Conservation (phyloP, 2,113 vertebrate species). For the Turdus rufiventris region DNA sequence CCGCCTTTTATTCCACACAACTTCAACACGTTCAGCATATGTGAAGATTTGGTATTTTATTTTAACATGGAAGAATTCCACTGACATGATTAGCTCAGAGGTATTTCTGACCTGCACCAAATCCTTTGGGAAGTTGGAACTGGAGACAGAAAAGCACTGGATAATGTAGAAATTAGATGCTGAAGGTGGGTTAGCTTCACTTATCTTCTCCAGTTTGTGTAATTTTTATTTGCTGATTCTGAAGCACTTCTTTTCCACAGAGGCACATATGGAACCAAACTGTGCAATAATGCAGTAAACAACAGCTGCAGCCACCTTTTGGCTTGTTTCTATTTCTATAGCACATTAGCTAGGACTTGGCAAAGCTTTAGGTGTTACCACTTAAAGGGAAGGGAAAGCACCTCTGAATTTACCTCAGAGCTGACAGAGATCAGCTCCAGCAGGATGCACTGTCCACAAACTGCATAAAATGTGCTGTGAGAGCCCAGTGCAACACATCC, state of each 20-base stretch:
- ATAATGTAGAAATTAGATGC: background rate
- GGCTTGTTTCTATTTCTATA: background rate
- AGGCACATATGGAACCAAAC: constrained; percentile 3
- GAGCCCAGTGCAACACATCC: background rate
- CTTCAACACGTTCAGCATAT: background rate
- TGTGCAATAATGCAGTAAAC: background rate
- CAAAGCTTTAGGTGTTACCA: background rate
- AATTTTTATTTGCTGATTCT: background rate
- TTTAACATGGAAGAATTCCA: background rate
- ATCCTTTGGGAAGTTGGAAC: background rate
- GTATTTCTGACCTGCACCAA: constrained; percentile 4
- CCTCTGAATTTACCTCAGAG: background rate
- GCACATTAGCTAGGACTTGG: background rate
- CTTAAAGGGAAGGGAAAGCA: background rate
- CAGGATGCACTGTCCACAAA: background rate
- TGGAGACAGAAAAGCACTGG: background rate
- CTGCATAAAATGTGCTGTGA: background rate
- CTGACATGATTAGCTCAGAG: background rate
- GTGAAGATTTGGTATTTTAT: background rate
- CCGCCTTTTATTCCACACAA: background rate
- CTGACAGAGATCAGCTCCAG: background rate
- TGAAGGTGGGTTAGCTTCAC: constrained; percentile 11
- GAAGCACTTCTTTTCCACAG: constrained; percentile 9
- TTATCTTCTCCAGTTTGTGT: background rate
- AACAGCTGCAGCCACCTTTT: constrained; percentile 52